phyloP scores from a whole-genome alignment of 2,888 invertebrate species.

The Thysanoteuthis rhombus region DNA sequence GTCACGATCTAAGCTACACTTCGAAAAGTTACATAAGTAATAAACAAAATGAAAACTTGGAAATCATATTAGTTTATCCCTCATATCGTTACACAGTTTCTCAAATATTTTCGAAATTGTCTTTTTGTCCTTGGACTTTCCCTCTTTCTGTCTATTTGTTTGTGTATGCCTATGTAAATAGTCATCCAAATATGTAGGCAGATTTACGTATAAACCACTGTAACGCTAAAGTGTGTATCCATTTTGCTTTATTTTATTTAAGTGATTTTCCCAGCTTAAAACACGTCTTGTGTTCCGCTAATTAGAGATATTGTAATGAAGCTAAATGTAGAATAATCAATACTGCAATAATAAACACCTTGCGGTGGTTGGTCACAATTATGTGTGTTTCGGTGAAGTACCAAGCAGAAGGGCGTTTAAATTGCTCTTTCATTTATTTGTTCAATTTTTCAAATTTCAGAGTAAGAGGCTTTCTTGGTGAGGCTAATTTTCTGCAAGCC shows the following conservation, averaged over 20 bases:
- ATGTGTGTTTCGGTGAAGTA: neutral
- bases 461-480: neutral
- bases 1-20: neutral
- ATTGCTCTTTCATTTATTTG: neutral
- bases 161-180: neutral
- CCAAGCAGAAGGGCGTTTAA: neutral
- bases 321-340: neutral
- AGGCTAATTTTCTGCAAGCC: neutral
- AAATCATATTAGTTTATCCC: neutral
- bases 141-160: neutral
- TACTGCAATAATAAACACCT: neutral
- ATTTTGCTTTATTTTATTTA: neutral
- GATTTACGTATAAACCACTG: neutral
- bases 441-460: neutral
- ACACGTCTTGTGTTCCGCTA: neutral
- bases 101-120: neutral
- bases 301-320: neutral
- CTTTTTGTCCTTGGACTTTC: too few species aligned
- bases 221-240: neutral
- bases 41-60: neutral
- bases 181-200: neutral
- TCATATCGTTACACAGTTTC: neutral
- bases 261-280: neutral
- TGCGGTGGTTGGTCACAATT: neutral
- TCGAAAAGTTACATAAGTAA: neutral